Conservation (phyloP, 2,888 invertebrate species). For the Pseudanteris insignis region DNA sequence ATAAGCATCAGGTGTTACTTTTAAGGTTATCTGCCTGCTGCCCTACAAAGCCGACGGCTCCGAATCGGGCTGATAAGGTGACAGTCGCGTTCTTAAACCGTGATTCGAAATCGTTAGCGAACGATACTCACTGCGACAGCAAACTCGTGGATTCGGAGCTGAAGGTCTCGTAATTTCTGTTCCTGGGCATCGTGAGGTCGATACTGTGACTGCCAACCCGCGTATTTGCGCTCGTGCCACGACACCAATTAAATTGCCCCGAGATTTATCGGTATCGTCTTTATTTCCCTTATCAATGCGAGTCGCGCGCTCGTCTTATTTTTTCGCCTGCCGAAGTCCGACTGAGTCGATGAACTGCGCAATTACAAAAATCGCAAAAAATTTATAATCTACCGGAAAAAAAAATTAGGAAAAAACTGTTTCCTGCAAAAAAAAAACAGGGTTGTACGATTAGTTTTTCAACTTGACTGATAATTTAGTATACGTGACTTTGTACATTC, state of each 20-base stretch:
- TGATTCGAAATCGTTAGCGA: slow-evolving; percentile 8
- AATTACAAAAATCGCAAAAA: slow-evolving; percentile 34
- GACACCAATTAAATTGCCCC: slow-evolving; percentile 52
- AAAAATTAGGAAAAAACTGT: too few species aligned
- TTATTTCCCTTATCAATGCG: slow-evolving; percentile 55
- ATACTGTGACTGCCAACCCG: slow-evolving; percentile 40
- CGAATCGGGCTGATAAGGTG: not conserved
- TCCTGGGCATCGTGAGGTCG: slow-evolving; percentile 49
- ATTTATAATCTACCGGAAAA: slow-evolving; percentile 11
- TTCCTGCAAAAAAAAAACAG: too few species aligned
- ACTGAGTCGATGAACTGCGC: slow-evolving; percentile 27
- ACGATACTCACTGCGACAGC: slow-evolving; percentile 48
- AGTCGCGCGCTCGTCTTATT: slow-evolving; percentile 36
- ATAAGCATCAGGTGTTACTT: not conserved
- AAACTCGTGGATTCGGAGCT: slow-evolving; percentile 7
- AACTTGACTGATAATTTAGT: too few species aligned
- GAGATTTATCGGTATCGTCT: slow-evolving; percentile 55
- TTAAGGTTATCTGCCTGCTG: not conserved
- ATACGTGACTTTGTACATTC: too few species aligned
- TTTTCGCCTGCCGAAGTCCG: slow-evolving; percentile 46
- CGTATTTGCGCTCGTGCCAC: slow-evolving; percentile 43
- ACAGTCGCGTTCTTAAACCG: slow-evolving; percentile 4
- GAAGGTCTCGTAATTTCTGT: slow-evolving; percentile 56
- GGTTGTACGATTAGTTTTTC: too few species aligned
- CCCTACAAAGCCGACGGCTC: not conserved